These are phyloP conservation scores for Siphlonurus alternatus DNA, from an alignment of 2,888 invertebrate species.

Conservation along the genomic window DNA sequence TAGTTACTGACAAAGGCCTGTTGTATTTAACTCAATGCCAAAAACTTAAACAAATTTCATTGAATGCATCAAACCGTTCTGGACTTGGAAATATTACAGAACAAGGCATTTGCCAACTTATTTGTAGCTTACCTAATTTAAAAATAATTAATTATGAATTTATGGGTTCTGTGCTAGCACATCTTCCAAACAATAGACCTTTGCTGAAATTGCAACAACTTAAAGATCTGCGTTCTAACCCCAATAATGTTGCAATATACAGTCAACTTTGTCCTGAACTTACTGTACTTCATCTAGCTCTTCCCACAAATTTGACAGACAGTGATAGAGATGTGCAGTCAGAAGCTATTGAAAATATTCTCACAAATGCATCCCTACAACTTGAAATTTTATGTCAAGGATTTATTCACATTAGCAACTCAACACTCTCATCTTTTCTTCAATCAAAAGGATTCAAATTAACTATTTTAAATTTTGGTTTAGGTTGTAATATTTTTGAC, in stretches of 20 bases:
- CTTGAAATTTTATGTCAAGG: not conserved
- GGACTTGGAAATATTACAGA: slow-evolving; percentile 14
- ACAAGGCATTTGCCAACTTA: slow-evolving; percentile 13
- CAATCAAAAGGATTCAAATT: not conserved
- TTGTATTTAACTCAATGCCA: slow-evolving; percentile 14
- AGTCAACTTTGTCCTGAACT: slow-evolving; percentile 13
- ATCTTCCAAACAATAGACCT: slow-evolving; percentile 13
- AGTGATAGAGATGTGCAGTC: not conserved
- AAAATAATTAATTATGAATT: slow-evolving; percentile 13
- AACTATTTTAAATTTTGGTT: not conserved
- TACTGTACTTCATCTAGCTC: slow-evolving; percentile 10
- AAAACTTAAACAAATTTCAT: slow-evolving; percentile 13
- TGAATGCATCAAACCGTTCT: slow-evolving; percentile 14
- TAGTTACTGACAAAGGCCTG: slow-evolving; percentile 15
- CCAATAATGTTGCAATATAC: slow-evolving; percentile 12
- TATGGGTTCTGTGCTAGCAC: slow-evolving; percentile 14
- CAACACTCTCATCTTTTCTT: not conserved
- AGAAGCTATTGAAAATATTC: not conserved
- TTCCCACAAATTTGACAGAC: not conserved
- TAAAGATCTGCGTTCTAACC: slow-evolving; percentile 12
- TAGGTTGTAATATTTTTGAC: slow-evolving; percentile 4
- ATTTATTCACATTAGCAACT: not conserved
- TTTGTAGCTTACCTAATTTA: slow-evolving; percentile 12
- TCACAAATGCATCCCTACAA: not conserved
- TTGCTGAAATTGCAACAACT: slow-evolving; percentile 12